Percentiles rank a stretch among this genome's conserved stretches.
These are phyloP conservation scores for Scylla paramamosain DNA, from an alignment of 1,140 invertebrate species.

Conservation along the genomic window DNA sequence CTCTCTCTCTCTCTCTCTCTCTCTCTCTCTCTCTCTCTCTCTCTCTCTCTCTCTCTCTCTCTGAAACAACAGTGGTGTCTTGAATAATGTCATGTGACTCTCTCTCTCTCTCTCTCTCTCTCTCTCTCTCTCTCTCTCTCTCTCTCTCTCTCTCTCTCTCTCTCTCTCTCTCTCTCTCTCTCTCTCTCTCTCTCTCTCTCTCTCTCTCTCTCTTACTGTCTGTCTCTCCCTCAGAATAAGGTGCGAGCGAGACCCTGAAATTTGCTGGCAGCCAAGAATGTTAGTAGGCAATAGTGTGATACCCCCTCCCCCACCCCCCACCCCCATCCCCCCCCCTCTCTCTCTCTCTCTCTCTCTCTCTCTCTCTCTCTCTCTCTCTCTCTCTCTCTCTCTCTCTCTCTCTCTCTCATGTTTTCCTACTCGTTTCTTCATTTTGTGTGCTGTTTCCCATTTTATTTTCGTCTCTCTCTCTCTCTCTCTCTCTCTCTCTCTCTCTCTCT, in stretches of 20 bases:
- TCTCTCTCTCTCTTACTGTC: slow-evolving; percentile 51
- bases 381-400: no score
- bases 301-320: background rate
- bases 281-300: background rate
- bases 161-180: slow-evolving; percentile 38
- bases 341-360: background rate
- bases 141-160: background rate
- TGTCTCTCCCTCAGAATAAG: background rate
- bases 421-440: no score
- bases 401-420: no score
- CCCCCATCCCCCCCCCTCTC: background rate
- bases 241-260: background rate
- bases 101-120: slow-evolving; percentile 51
- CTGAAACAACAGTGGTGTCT: no score
- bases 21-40: background rate
- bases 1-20: slow-evolving; percentile 25
- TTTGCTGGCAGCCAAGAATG: background rate
- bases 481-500: no score
- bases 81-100: no score
- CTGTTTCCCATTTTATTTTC: no score
- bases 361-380: no score
- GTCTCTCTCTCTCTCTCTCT: no score
- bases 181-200: slow-evolving; percentile 54
- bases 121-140: slow-evolving; percentile 55
- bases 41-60: slow-evolving; percentile 37